Evolutionary conservation across 2,888 invertebrate genomes (phyloP), one percentile per base, ranked within the genome.

Genomic region (Agonopterix heracliana): DNA sequence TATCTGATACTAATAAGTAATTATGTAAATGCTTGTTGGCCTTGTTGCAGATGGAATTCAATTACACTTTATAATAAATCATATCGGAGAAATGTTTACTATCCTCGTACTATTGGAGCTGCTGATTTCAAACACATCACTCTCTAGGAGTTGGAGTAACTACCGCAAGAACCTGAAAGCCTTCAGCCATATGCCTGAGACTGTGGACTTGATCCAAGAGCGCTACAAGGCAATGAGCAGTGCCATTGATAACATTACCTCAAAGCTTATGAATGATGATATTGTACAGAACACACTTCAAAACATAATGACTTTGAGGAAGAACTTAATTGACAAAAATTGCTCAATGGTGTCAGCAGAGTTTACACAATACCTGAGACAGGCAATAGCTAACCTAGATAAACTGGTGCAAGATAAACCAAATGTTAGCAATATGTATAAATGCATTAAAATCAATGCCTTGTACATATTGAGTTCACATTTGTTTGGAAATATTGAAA

Each of bases 401-500:
- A 91, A 73, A 60, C 66, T 81, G 8, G 65, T 74, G 5, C 80
- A 78, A 56, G 88, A 87, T 68, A 91, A 68, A 83, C 90, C 71
- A 80, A 93, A 76, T 64, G 70, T 68, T 60, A 81, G 68, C 71
- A 85, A 70, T 74, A 86, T 81, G 90, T 90, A 83, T 60, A 92
- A 89, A 73, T 93, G 91, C 85, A 91, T 90, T 34, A 92, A 93
- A 72, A 76, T 92, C 1, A 94, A 94, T 76, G 88, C 91, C 2
- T 85, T 95, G 9, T 90, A 92, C 72, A 93, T 93, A 1, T 82
- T 95, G 14, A 90, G 91, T 52, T 90, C 91, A 53, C 91, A 92
- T 69, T 81, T 95, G 47, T 97, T 96, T 82, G 93, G 96, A 44
- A 90, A 90, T 61, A 89, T 90, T 60, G 96, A 97, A 74, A 94